These are phyloP conservation scores for Bimastos eiseni DNA, from an alignment of 2,888 invertebrate species.

Conservation along the genomic window DNA sequence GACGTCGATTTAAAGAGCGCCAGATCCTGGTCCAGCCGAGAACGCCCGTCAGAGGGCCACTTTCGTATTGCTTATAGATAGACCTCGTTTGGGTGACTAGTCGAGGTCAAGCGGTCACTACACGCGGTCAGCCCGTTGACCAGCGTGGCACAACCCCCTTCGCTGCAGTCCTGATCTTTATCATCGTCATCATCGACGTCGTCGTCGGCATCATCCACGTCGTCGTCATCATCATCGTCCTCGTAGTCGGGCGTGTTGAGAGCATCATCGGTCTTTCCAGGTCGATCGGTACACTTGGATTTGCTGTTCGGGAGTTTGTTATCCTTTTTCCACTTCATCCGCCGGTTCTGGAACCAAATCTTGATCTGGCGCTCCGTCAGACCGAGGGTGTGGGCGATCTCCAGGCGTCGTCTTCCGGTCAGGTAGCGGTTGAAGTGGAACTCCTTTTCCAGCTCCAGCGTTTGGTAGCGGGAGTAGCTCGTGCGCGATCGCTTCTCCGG, in stretches of 20 bases:
- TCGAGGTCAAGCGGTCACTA: background rate
- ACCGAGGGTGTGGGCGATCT: constrained; percentile 74
- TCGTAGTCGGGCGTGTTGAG: background rate
- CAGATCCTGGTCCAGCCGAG: background rate
- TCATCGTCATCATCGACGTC: constrained; percentile 28
- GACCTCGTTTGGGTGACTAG: background rate
- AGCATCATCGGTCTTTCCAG: background rate
- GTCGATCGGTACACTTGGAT: background rate
- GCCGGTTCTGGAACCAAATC: constrained; percentile 30
- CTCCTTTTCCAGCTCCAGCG: constrained; percentile 35
- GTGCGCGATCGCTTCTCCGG: constrained; percentile 82
- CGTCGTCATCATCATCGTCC: constrained; percentile 22
- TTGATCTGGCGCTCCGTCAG: constrained; percentile 81
- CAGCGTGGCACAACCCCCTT: background rate
- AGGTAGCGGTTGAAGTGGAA: constrained; percentile 85
- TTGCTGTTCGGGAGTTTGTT: constrained; percentile 69
- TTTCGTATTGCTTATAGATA: background rate
- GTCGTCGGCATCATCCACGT: constrained; percentile 16
- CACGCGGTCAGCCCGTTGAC: background rate
- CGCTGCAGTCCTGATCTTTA: constrained; percentile 21
- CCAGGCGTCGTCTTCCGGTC: constrained; percentile 91
- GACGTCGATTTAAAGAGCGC: background rate
- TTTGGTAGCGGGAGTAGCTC: constrained; percentile 84
- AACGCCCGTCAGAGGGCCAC: background rate
- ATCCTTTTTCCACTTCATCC: constrained; percentile 45